Conservation (phyloP, 2,888 invertebrate genomes). For the Pilophorus perplexus region DNA sequence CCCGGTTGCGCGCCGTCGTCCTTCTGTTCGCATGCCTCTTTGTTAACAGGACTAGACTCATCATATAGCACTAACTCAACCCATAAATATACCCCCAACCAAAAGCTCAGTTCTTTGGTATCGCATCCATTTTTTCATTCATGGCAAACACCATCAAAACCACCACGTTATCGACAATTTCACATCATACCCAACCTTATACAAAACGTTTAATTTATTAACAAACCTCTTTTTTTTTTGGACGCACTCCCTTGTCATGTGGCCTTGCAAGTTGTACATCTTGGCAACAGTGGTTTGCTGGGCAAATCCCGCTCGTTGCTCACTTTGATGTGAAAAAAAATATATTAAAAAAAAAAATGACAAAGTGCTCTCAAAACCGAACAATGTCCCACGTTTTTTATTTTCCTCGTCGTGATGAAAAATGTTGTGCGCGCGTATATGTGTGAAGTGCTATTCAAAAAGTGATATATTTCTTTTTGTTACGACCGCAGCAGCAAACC, state of each 20-base stretch:
- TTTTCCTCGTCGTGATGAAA: constrained; percentile 37
- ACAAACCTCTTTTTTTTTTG: background rate
- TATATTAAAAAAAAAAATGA: too few relatives aligned
- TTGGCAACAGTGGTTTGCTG: constrained; percentile 42
- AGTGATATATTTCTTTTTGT: constrained; percentile 41
- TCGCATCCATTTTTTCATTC: constrained; percentile 36
- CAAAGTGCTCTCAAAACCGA: too few relatives aligned
- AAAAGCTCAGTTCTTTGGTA: constrained; percentile 36
- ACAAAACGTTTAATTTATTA: background rate
- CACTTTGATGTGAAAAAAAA: constrained; percentile 23
- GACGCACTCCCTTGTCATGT: constrained; percentile 41
- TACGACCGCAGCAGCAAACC: too few relatives aligned
- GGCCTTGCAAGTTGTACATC: constrained; percentile 43
- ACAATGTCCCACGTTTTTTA: too few relatives aligned
- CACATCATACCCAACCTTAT: background rate
- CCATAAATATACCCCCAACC: too few relatives aligned
- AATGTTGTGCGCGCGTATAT: constrained; percentile 31
- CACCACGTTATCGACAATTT: background rate
- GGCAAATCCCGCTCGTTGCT: constrained; percentile 41
- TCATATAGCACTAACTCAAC: constrained; percentile 45
- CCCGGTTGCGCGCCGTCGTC: constrained; percentile 29
- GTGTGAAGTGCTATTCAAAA: constrained; percentile 38
- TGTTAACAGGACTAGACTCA: constrained; percentile 46
- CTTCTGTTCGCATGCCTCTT: constrained; percentile 39
- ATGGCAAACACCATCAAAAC: background rate